A percentile compares a stretch with the other conserved stretches of the same genome.
Evolutionary conservation across 2,888 invertebrate genomes (phyloP).

Genomic region (Ectemnius lituratus): DNA sequence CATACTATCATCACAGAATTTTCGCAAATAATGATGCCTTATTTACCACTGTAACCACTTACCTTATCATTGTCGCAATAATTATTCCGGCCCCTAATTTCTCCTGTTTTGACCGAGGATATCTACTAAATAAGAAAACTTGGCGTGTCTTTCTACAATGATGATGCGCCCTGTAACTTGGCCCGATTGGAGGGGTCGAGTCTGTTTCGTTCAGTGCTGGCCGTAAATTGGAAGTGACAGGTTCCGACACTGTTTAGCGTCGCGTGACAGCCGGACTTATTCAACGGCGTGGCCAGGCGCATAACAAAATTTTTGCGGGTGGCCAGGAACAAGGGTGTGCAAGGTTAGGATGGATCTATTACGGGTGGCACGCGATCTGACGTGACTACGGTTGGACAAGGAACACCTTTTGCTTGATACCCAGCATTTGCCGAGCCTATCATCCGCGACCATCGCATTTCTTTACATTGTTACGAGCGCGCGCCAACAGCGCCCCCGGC

Average conservation of each 20-base stretch:
- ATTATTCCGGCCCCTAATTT: no score
- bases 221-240: no score
- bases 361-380: constrained; percentile 56
- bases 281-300: constrained; percentile 1
- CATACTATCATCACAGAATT: no score
- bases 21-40: no score
- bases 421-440: constrained; percentile 36
- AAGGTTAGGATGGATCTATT: constrained; percentile 50
- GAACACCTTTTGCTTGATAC: constrained; percentile 43
- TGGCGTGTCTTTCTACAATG: no score
- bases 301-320: constrained; percentile 39
- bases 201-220: no score
- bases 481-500: constrained; percentile 30
- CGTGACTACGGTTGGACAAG: constrained; percentile 52
- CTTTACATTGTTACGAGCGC: constrained; percentile 26
- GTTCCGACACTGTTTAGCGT: constrained; percentile 3
- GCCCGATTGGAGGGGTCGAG: no score
- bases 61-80: no score
- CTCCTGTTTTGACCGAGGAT: no score
- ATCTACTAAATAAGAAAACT: no score
- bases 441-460: constrained; percentile 46
- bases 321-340: neutral
- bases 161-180: no score
- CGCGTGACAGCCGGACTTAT: constrained; percentile 19
- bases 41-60: no score